Percentiles rank a stretch among this genome's conserved stretches.
Conservation (phyloP, 2,113 vertebrate species). For the Corythoichthys haematopterus region DNA sequence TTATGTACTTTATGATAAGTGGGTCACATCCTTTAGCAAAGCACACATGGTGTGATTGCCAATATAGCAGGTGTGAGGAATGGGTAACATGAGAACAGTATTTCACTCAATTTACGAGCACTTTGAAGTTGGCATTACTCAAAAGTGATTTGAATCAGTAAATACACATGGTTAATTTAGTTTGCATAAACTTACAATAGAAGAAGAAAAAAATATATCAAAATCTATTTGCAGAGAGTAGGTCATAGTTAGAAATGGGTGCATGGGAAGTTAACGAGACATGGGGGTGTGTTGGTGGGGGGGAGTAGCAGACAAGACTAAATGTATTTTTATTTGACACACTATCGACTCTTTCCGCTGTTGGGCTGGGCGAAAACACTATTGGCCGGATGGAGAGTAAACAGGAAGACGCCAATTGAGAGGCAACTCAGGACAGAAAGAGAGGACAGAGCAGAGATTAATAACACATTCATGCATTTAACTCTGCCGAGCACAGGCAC, state of each 20-base stretch:
- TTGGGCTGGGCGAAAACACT: constrained; percentile 24
- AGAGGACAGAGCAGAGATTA: neutral
- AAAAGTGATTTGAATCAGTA: neutral
- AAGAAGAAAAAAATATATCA: neutral
- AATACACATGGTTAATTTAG: neutral
- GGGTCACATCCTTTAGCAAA: neutral
- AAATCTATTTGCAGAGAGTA: neutral
- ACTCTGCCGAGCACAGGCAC: neutral
- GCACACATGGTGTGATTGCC: constrained; percentile 1
- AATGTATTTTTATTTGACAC: constrained; percentile 26
- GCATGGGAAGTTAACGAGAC: constrained; percentile 38
- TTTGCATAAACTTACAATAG: neutral
- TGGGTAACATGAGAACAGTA: neutral
- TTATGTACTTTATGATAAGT: neutral
- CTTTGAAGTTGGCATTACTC: neutral
- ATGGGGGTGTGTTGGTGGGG: neutral
- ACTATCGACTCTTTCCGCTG: constrained; percentile 30
- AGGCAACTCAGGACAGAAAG: constrained; percentile 27
- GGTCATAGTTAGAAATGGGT: neutral
- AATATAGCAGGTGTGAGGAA: neutral
- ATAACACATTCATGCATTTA: neutral
- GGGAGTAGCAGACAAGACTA: constrained; percentile 29
- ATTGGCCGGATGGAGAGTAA: constrained; percentile 25
- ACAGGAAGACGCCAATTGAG: constrained; percentile 54
- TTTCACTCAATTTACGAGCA: neutral